A percentile compares a stretch with the other conserved stretches of the same genome.
phyloP scores from a whole-genome alignment of 2,888 invertebrate genomes.

The Lagria hirta region DNA sequence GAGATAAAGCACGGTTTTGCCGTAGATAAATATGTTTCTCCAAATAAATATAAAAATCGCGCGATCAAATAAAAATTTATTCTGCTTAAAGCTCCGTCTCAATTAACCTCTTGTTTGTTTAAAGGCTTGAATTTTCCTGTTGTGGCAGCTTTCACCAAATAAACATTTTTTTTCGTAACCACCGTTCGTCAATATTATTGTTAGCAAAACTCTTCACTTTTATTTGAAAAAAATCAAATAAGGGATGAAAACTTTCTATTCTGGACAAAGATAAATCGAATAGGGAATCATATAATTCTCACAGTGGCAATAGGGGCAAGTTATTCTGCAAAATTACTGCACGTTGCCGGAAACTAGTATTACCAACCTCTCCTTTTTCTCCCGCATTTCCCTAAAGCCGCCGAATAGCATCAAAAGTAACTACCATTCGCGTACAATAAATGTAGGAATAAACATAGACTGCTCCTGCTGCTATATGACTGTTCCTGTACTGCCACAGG shows the following conservation, averaged over 20 bases:
- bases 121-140: no score
- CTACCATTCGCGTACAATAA: conserved; percentile 46
- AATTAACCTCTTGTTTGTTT: no score
- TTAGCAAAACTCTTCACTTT: conserved; percentile 2
- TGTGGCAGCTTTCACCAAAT: conserved; percentile 13
- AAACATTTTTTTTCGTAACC: conserved; percentile 22
- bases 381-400: conserved; percentile 33
- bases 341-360: conserved; percentile 48
- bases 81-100: no score
- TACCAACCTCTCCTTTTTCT: conserved; percentile 43
- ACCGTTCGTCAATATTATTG: conserved; percentile 12
- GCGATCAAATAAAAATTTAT: no score
- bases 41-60: no score
- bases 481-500: conserved; percentile 31
- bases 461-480: conserved; percentile 38
- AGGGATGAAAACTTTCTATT: conserved; percentile 16
- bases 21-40: no score
- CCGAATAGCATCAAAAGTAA: conserved; percentile 46
- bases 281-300: conserved; percentile 45
- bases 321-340: conserved; percentile 49
- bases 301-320: conserved; percentile 48
- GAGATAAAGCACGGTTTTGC: no score
- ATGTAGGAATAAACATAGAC: conserved; percentile 44
- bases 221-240: conserved; percentile 14
- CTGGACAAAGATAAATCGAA: conserved; percentile 9